Evolutionary conservation across 2,888 invertebrate genomes (phyloP), one percentile per base, ranked within the genome.

Genomic region (Neuroscelio doddi): DNA sequence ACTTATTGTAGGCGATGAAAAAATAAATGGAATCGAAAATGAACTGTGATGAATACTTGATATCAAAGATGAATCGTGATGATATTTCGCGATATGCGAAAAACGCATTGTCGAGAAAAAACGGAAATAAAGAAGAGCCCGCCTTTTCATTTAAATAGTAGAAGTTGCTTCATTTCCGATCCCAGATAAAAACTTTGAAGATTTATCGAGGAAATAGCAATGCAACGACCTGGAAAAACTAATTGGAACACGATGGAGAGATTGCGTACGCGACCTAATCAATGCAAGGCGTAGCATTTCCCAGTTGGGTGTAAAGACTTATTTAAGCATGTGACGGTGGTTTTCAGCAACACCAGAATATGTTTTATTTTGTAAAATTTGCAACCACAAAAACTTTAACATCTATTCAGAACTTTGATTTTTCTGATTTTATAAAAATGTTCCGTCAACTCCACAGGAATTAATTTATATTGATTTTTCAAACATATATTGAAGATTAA

Each of bases 241-340:
- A 50, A 50, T 50, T 50, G 41, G 32, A 12, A 30, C 17, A 29
- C 27, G 39, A 49, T 38, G 49, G n/a, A 39, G 38, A 38, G 17
- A 49, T 49, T 49, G 29, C 29, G 39, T 27, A 38, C 39, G 29
- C 15, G 49, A 12, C 12, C 16, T 29, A 29, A 39, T 49, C 39
- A 38, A 49, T 49, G 36, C 39, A 29, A 49, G 38, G n/a, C n/a
- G n/a, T n/a, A n/a, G n/a, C n/a, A n/a, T n/a, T n/a, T n/a, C n/a
- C n/a, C n/a, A n/a, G n/a, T n/a, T n/a, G n/a, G n/a, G n/a, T n/a
- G n/a, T n/a, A n/a, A n/a, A n/a, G n/a, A n/a, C n/a, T n/a, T n/a
- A n/a, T n/a, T n/a, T n/a, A n/a, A n/a, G n/a, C n/a, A n/a, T n/a
- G n/a, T n/a, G n/a, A n/a, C n/a, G n/a, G n/a, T n/a, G n/a, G n/a